phyloP scores from a whole-genome alignment of 2,113 vertebrate species.

The Melanocharis versteri region DNA sequence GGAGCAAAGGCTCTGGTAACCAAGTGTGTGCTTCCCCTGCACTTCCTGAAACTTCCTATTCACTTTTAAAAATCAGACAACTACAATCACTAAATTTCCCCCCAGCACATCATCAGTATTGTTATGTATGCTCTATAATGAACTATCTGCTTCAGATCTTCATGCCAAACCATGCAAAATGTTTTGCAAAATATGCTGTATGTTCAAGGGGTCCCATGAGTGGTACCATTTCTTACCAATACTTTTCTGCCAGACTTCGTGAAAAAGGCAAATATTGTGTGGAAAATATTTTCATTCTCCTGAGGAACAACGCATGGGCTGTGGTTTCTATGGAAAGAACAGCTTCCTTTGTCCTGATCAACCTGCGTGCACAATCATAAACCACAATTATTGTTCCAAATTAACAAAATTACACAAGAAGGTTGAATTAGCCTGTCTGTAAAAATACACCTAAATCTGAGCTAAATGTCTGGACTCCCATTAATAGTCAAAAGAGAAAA shows the following conservation, averaged over 20 bases:
- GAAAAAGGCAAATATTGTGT: slow-evolving; percentile 96
- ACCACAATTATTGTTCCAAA: neutral
- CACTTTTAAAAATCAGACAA: neutral
- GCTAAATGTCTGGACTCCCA: neutral
- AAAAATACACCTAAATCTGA: neutral
- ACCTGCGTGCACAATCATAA: slow-evolving; percentile 77
- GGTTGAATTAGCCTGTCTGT: neutral
- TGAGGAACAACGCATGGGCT: slow-evolving; percentile 89
- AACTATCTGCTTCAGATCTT: neutral
- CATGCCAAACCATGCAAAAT: neutral
- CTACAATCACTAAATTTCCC: neutral
- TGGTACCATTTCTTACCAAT: slow-evolving; percentile 79
- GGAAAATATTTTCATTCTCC: slow-evolving; percentile 92
- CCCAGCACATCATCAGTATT: neutral
- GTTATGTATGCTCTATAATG: neutral
- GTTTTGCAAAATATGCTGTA: neutral
- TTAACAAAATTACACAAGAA: neutral
- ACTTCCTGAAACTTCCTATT: neutral
- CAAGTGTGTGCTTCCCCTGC: too few relatives aligned
- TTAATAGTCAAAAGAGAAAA: neutral
- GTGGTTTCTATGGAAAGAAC: slow-evolving; percentile 85
- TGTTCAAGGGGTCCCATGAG: neutral
- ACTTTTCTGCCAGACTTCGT: slow-evolving; percentile 95
- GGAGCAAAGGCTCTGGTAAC: neutral
- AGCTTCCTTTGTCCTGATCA: slow-evolving; percentile 86